A percentile compares a stretch with the other conserved stretches of the same genome.
These are phyloP conservation scores for Aricia artaxerxes DNA, from an alignment of 2,888 invertebrate species.

Conservation along the genomic window DNA sequence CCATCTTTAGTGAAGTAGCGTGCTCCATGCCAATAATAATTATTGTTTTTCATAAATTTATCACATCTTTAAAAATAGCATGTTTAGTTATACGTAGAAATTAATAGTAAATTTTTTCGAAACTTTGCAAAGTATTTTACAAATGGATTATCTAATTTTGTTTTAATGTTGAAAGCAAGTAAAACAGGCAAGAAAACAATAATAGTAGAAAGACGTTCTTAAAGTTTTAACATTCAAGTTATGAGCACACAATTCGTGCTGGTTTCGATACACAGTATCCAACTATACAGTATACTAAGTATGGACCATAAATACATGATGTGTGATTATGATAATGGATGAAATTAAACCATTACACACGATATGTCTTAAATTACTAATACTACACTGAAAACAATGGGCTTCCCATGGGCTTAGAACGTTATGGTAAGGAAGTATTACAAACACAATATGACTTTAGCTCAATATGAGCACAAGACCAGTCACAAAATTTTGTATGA, in stretches of 20 bases:
- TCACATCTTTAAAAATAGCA: neutral
- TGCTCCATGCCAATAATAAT: neutral
- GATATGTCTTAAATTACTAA: constrained; percentile 22
- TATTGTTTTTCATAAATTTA: neutral
- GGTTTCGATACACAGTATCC: neutral
- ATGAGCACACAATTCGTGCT: constrained; percentile 7
- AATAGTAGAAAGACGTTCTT: neutral
- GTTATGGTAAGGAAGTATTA: neutral
- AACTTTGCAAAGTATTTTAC: neutral
- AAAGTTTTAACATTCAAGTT: neutral
- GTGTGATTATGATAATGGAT: neutral
- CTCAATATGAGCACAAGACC: neutral
- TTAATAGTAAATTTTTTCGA: neutral
- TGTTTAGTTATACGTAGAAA: neutral
- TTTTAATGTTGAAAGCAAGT: neutral
- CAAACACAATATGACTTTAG: neutral
- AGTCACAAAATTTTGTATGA: no score
- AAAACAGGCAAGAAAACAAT: neutral
- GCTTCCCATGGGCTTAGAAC: constrained; percentile 7
- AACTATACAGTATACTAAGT: constrained; percentile 12
- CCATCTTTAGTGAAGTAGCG: constrained; percentile 37
- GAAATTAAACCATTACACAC: neutral
- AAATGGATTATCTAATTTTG: neutral
- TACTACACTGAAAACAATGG: neutral
- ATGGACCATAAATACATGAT: constrained; percentile 5